Percentiles rank a stretch among this genome's conserved stretches.
These are phyloP conservation scores for Camptogramma bilineatum DNA, from an alignment of 2,888 invertebrate species.

Conservation along the genomic window DNA sequence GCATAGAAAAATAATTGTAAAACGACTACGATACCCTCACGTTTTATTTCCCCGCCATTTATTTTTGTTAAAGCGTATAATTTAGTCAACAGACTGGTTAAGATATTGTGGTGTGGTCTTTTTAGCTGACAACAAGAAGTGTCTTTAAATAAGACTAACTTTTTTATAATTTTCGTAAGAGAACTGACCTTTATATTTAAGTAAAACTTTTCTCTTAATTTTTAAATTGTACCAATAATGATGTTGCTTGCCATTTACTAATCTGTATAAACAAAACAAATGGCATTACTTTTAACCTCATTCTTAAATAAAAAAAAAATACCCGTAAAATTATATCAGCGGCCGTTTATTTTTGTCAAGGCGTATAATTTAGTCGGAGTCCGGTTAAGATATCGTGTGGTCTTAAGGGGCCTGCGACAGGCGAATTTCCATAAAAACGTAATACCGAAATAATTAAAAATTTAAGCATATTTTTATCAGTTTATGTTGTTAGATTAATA, in stretches of 20 bases:
- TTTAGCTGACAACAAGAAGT: conserved; percentile 32
- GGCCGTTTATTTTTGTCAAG: background rate
- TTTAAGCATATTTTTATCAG: too few relatives aligned
- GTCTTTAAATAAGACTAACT: too few relatives aligned
- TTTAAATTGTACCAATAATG: too few relatives aligned
- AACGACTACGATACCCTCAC: conserved; percentile 33
- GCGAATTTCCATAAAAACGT: too few relatives aligned
- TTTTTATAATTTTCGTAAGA: too few relatives aligned
- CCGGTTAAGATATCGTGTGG: conserved; percentile 1
- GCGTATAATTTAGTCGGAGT: conserved; percentile 5
- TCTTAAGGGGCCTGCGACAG: too few relatives aligned
- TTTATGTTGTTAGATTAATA: too few relatives aligned
- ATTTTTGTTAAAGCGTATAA: conserved; percentile 75
- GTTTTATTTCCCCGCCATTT: conserved; percentile 38
- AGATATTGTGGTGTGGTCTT: conserved; percentile 74
- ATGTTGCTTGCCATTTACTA: too few relatives aligned
- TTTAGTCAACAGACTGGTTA: conserved; percentile 68
- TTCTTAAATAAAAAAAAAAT: background rate
- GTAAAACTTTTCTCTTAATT: too few relatives aligned
- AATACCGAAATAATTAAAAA: too few relatives aligned
- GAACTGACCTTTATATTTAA: too few relatives aligned
- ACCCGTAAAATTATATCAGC: background rate
- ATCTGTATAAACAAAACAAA: background rate
- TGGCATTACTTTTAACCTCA: background rate
- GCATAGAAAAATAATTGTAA: background rate